Base-by-base conservation (phyloP, 1,140 invertebrate genomes). In the Drosophila arizonae region DNA sequence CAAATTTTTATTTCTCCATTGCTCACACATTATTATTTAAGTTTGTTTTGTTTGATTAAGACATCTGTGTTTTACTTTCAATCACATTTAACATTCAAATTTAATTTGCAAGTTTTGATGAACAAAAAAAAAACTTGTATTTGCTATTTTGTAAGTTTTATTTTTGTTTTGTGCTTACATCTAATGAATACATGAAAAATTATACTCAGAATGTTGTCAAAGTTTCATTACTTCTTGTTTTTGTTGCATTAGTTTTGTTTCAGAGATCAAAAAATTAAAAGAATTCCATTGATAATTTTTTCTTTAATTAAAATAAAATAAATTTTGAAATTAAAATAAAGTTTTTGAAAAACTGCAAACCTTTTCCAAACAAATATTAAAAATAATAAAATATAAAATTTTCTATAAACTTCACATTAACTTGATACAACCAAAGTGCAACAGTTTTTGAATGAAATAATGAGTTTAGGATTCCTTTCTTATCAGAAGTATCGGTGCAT, bases 261-360 rank as follows among this genome's bases (percentile, higher is more conserved):
- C 46, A 52, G 69, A 72, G 69, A 72, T 72, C 69, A 58, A 21
- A 6, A 55, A 54, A 61, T 5, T 33, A 54, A 58, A 30, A 15
- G 1, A 52, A n/a, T 36, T n/a, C 33, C n/a, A 46, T 30, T 46
- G 15, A 30, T 45, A 2, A 43, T 6, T 13, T 26, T 28, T 45
- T 24, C 21, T 24, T 24, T 24, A 24, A 24, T 24, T 24, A 24
- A 24, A 24, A 24, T 24, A 24, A 3, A 33, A 33, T 8, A 33
- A 33, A 9, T 10, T 28, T 30, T 30, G 28, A 30, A 30, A 30
- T 30, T 30, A 30, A 6, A 30, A 33, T 33, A 8, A 6, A 33
- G 6, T 33, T 33, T 33, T 33, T 33, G 33, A 39, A 11, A 39
- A 39, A 0, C 1, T 9, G 8, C 6, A 48, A 15, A 24, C 0